Evolutionary conservation across 2,113 vertebrate species (phyloP), one percentile per base, ranked within the genome.

Genomic region (Aspidoscelis tigris): DNA sequence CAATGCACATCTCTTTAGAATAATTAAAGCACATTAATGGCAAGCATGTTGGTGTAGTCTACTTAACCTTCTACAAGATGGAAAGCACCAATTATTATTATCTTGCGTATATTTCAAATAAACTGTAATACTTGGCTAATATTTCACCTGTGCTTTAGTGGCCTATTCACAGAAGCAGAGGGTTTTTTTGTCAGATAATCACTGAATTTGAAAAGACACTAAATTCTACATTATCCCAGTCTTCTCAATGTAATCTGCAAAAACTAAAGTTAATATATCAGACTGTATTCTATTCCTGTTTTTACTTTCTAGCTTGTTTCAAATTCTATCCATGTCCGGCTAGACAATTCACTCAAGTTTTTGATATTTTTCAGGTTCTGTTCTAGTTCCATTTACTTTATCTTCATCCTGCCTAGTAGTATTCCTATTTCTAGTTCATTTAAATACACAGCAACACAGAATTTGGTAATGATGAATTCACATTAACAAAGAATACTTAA

Each of bases 401-500:
- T 50, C 47, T 68, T 68, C 66, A 68, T 68, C 58, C 50, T 33
- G 8, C 16, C 74, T 16, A 20, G 69, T 55, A 24, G 8, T 43
- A 74, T 53, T 7, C 16, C 44, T 66, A 39, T 82, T 88, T 64
- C 91, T 81, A 91, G 69, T 85, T 91, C 93, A 93, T 88, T 89
- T 92, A 93, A 92, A 88, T 93, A 86, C 87, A 84, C 74, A 82
- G 81, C 89, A 90, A 86, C 90, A 87, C 88, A 92, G 86, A 84
- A 94, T 94, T 93, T 92, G 93, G 92, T 95, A 90, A 94, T 91
- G 90, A 93, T 91, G 92, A 94, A 93, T 94, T 88, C 92, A 95
- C 94, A 95, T 94, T 95, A 88, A 91, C 91, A 92, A 90, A 92
- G 89, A 95, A 92, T 91, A 93, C 89, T 93, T 94, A 94, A 94